phyloP scores from a whole-genome alignment of 2,113 vertebrate species.

The Stegostoma tigrinum region DNA sequence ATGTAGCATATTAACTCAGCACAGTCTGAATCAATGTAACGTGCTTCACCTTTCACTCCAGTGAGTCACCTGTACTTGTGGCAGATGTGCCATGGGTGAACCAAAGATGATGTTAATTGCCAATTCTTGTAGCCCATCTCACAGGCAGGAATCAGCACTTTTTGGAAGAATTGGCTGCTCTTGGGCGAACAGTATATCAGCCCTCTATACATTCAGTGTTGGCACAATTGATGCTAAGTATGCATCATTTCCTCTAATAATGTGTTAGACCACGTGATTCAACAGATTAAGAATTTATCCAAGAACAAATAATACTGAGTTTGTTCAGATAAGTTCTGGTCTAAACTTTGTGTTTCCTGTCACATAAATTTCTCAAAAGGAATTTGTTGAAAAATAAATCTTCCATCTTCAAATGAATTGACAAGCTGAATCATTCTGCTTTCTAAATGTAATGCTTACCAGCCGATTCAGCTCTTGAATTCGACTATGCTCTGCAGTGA shows the following conservation, averaged over 20 bases:
- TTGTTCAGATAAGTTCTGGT: not conserved
- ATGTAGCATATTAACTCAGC: not conserved
- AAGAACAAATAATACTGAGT: not conserved
- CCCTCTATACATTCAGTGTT: not conserved
- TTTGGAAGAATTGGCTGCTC: not conserved
- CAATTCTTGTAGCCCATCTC: not conserved
- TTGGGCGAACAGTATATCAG: not conserved
- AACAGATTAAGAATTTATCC: not conserved
- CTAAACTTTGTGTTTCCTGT: not conserved
- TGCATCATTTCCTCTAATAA: not conserved
- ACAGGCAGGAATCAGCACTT: not conserved
- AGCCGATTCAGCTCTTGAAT: not conserved
- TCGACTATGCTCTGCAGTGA: not conserved
- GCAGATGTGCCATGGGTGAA: not conserved
- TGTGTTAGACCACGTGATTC: not conserved
- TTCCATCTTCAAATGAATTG: not conserved
- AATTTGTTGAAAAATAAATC: not conserved
- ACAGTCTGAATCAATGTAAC: not conserved
- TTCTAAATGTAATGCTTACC: not conserved
- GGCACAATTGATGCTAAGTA: not conserved
- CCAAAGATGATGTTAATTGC: not conserved
- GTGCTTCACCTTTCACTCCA: not conserved
- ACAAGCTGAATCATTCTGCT: not conserved
- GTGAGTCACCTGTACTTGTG: not conserved
- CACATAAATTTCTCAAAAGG: not conserved